Base-by-base conservation (phyloP, 2,113 vertebrate species). In the Oryzias curvinotus region DNA sequence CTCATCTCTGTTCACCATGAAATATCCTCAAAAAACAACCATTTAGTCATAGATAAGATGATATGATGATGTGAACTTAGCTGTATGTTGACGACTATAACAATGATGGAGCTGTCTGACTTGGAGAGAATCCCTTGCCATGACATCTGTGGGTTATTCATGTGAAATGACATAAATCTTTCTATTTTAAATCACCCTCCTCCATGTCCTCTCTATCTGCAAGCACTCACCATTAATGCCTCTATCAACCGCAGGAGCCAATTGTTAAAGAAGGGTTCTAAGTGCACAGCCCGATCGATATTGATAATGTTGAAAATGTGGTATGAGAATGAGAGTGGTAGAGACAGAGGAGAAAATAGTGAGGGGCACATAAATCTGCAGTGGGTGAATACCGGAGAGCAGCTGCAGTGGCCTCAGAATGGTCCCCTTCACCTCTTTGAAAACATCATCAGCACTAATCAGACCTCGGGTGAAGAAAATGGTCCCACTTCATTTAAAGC, bases 151-250 rank as follows among this genome's bases (percentile, higher is more conserved):
- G 92, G 93, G 94, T 95, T 95, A 95, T 96, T 97, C 94, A 95
- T 95, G 92, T 92, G 90, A 93, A 96, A 96, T 95, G 93, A 95
- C 93, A 94, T 93, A 95, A 95, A 94, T 94, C 94, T 94, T 94
- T 94, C 86, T 84, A 88, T 91, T 95, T 95, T 95, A 96, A 98
- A 95, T 95, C 92, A 94, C 92, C 82, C 86, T 89, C 88, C 61
- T 67, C 57, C 57, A 56, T 57, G 36, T 65, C 70, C 23, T 63
- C 46, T 68, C 66, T 58, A 80, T 76, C 70, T 45, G 13, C 72
- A 70, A 77, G 82, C 81, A 85, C 84, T 83, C 80, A 73, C 78
- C 91, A 93, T 95, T 94, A 96, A 91, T 85, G 89, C 82, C 90
- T 89, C 89, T 92, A 94, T 93, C 93, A 95, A 95, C 92, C 91